Percentiles rank a stretch among this genome's conserved stretches.
These are phyloP conservation scores for Eptatretus burgeri DNA, from an alignment of 2,113 vertebrate species.

Conservation along the genomic window DNA sequence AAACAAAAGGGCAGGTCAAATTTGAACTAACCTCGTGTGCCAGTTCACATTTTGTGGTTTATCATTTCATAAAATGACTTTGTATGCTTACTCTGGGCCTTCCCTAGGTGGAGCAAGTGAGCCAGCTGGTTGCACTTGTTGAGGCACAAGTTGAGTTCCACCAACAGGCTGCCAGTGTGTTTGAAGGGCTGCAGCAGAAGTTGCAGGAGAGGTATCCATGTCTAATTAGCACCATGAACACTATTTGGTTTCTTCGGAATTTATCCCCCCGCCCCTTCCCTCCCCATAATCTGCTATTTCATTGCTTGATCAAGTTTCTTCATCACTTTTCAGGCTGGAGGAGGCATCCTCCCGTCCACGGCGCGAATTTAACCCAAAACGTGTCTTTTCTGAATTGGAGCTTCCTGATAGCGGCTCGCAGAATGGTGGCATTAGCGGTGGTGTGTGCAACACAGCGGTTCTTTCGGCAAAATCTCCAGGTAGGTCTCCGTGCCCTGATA, in stretches of 20 bases:
- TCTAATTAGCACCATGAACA: too few relatives aligned
- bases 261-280: not conserved
- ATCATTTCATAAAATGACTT: not conserved
- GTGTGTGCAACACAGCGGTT: too few relatives aligned
- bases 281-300: not conserved
- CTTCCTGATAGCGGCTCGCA: constrained; percentile 33
- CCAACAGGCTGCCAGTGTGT: constrained; percentile 55
- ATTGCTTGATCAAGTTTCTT: not conserved
- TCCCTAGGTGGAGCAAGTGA: constrained; percentile 64
- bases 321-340: constrained; percentile 34
- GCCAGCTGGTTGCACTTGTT: constrained; percentile 67
- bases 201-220: constrained; percentile 48
- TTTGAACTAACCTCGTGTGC: too few relatives aligned
- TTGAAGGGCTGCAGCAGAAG: constrained; percentile 54
- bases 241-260: not conserved
- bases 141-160: constrained; percentile 93
- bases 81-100: too few relatives aligned
- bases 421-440: constrained; percentile 43
- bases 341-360: constrained; percentile 45
- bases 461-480: too few relatives aligned
- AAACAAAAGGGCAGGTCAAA: too few relatives aligned
- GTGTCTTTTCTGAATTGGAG: constrained; percentile 31
- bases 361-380: constrained; percentile 56
- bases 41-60: constrained; percentile 6
- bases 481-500: too few relatives aligned